These are phyloP conservation scores for Neuroscelio doddi DNA, from an alignment of 2,888 invertebrate genomes.

Conservation along the genomic window DNA sequence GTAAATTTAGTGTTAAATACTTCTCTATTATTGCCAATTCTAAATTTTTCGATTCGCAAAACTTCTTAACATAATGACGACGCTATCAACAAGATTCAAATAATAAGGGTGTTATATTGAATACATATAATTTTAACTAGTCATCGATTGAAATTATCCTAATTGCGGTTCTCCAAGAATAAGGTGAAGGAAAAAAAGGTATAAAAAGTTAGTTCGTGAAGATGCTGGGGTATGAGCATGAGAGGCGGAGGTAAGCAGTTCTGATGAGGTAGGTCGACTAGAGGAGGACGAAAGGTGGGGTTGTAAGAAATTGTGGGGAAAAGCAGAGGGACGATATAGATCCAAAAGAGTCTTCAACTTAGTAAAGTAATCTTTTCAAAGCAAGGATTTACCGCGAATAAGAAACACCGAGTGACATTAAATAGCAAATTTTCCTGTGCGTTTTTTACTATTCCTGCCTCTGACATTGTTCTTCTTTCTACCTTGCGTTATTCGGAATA, in stretches of 20 bases:
- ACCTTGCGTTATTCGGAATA: conserved; percentile 40
- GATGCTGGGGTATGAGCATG: conserved; percentile 12
- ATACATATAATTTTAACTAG: conserved; percentile 37
- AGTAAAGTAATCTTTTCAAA: conserved; percentile 44
- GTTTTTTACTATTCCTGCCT: conserved; percentile 32
- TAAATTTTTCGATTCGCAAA: not conserved
- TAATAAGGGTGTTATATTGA: conserved; percentile 28
- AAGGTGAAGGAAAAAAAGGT: conserved; percentile 21
- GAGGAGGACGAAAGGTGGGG: not conserved
- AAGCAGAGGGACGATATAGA: conserved; percentile 30
- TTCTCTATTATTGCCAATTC: too few species aligned
- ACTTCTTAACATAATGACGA: conserved; percentile 9
- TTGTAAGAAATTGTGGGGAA: conserved; percentile 8
- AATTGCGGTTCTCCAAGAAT: conserved; percentile 36
- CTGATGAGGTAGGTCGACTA: conserved; percentile 36
- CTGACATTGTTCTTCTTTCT: conserved; percentile 35
- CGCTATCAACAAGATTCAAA: conserved; percentile 11
- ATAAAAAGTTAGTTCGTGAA: conserved; percentile 33
- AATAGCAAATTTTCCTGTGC: conserved; percentile 41
- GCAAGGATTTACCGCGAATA: conserved; percentile 41
- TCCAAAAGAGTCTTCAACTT: conserved; percentile 42
- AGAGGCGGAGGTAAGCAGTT: conserved; percentile 22
- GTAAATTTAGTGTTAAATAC: too few species aligned
- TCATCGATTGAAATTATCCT: conserved; percentile 41
- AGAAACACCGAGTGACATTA: conserved; percentile 46